Percentiles rank a stretch among this genome's conserved stretches.
These are phyloP conservation scores for Lamprotornis superbus DNA, from an alignment of 2,113 vertebrate genomes.

Conservation along the genomic window DNA sequence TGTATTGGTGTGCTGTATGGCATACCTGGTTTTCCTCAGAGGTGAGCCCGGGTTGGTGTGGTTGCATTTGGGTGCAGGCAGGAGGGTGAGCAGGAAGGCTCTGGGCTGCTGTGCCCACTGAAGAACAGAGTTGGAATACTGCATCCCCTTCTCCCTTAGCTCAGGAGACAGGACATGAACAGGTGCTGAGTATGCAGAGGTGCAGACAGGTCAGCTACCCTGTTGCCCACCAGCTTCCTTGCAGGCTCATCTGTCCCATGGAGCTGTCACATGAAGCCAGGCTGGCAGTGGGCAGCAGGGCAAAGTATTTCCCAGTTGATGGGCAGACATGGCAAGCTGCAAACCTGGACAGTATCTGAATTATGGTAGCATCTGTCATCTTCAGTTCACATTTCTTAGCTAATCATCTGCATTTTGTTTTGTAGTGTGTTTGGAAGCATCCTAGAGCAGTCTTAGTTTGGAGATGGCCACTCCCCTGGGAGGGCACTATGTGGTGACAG, in stretches of 20 bases:
- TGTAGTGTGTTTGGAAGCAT: not conserved
- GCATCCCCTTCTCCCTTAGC: accelerated
- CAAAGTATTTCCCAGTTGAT: accelerated
- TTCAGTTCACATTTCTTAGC: not conserved
- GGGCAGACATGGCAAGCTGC: not conserved
- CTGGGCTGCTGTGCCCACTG: not conserved
- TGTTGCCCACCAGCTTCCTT: not conserved
- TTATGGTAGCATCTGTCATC: not conserved
- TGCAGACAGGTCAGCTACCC: not conserved
- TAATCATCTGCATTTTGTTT: not conserved
- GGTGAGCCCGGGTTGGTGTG: not conserved
- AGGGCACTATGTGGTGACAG: accelerated
- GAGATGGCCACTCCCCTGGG: accelerated
- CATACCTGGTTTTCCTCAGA: not conserved
- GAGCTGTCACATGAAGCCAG: not conserved
- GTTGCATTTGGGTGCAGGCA: accelerated
- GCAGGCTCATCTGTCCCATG: not conserved
- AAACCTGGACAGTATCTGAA: not conserved
- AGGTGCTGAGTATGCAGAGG: not conserved
- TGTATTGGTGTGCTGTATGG: not conserved
- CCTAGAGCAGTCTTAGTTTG: not conserved
- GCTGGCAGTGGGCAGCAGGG: not conserved
- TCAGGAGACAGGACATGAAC: not conserved
- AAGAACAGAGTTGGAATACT: not conserved
- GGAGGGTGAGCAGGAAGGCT: not conserved